Evolutionary conservation across 2,113 vertebrate genomes (phyloP).

Genomic region (Hemiscyllium ocellatum): DNA sequence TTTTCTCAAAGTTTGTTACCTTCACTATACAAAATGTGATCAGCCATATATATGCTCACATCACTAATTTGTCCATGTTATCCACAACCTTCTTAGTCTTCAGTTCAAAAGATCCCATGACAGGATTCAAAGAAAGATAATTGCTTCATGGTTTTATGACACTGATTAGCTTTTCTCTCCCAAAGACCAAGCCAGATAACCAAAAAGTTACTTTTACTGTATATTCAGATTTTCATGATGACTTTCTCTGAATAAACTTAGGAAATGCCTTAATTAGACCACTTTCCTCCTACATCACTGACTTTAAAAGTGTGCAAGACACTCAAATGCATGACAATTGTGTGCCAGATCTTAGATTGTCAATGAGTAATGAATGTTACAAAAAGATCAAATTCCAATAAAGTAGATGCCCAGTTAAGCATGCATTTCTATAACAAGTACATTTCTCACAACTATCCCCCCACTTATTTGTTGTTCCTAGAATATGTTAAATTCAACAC

Average conservation of each 20-base stretch:
- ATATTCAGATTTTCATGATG: not conserved
- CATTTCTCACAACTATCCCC: not conserved
- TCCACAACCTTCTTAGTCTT: not conserved
- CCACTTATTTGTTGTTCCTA: not conserved
- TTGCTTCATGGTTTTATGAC: not conserved
- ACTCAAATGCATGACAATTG: not conserved
- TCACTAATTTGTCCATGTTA: not conserved
- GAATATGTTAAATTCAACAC: not conserved
- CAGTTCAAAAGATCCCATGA: not conserved
- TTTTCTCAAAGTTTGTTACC: not conserved
- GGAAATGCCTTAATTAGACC: not conserved
- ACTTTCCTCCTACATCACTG: not conserved
- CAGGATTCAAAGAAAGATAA: not conserved
- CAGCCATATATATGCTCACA: not conserved
- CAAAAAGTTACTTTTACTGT: not conserved
- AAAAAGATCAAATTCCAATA: not conserved
- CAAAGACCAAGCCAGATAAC: not conserved
- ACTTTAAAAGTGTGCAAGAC: not conserved
- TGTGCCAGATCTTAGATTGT: not conserved
- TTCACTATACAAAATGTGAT: not conserved
- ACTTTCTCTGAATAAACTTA: not conserved
- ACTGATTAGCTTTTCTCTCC: not conserved
- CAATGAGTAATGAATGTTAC: not conserved
- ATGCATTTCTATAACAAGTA: not conserved
- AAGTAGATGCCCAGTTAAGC: not conserved